Percentiles rank a stretch among this genome's conserved stretches.
These are phyloP conservation scores for Plebejus anna DNA, from an alignment of 2,888 invertebrate genomes.

Conservation along the genomic window DNA sequence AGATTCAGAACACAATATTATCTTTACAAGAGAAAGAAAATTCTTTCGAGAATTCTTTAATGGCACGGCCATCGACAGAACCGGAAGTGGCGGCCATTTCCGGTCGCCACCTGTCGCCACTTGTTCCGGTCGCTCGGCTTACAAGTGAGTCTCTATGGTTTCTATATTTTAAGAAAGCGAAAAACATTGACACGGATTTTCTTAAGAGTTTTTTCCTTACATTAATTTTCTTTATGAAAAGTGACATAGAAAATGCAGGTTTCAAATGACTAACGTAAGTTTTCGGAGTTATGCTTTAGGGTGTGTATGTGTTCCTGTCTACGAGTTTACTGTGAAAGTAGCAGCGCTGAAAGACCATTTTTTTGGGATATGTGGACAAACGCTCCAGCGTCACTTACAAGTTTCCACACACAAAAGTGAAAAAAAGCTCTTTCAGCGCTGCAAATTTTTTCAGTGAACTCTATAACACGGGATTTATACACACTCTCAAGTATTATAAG, in stretches of 20 bases:
- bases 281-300: too few relatives aligned
- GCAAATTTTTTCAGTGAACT: too few relatives aligned
- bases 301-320: too few relatives aligned
- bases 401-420: too few relatives aligned
- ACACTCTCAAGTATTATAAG: too few relatives aligned
- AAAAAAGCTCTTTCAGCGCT: too few relatives aligned
- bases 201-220: not conserved
- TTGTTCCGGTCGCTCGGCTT: constrained; percentile 50
- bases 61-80: constrained; percentile 35
- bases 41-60: constrained; percentile 31
- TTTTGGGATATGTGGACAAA: too few relatives aligned
- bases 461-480: too few relatives aligned
- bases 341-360: too few relatives aligned
- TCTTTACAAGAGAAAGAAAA: constrained; percentile 13
- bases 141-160: constrained; percentile 14
- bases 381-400: too few relatives aligned
- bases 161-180: constrained; percentile 33
- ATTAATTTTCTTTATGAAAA: not conserved
- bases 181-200: not conserved
- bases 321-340: too few relatives aligned
- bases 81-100: constrained; percentile 67
- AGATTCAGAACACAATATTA: not conserved
- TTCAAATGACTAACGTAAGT: too few relatives aligned
- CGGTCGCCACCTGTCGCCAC: constrained; percentile 66
- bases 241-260: not conserved